These are phyloP conservation scores for Callipepla squamata DNA, from an alignment of 2,113 vertebrate genomes.

Conservation along the genomic window DNA sequence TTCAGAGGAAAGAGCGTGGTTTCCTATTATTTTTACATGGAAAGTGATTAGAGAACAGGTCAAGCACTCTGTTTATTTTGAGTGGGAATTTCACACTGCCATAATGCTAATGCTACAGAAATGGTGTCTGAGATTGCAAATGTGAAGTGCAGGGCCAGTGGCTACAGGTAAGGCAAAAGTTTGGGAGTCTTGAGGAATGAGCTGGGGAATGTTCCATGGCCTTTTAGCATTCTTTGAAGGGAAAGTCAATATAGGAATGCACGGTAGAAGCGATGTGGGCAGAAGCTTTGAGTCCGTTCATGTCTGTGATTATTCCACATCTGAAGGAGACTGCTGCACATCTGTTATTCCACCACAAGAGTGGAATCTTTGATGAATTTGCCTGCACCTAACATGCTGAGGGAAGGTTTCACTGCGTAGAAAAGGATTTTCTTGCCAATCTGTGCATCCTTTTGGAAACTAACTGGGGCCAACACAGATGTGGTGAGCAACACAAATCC, in stretches of 20 bases:
- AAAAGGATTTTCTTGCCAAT: slow-evolving; percentile 44
- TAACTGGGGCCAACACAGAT: slow-evolving; percentile 56
- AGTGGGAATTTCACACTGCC: neutral
- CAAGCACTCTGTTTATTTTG: neutral
- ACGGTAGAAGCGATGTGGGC: neutral
- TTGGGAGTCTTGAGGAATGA: neutral
- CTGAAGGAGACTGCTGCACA: slow-evolving; percentile 37
- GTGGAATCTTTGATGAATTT: slow-evolving; percentile 59
- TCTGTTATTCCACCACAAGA: slow-evolving; percentile 49
- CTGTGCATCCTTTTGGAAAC: slow-evolving; percentile 61
- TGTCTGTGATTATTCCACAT: slow-evolving; percentile 39
- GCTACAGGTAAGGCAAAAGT: neutral
- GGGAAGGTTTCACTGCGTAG: slow-evolving; percentile 24
- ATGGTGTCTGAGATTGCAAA: neutral
- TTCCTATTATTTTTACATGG: neutral
- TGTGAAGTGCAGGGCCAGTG: neutral
- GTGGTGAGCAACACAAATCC: slow-evolving; percentile 47
- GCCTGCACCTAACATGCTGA: slow-evolving; percentile 34
- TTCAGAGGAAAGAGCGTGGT: neutral
- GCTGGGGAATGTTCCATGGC: neutral
- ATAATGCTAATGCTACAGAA: accelerated
- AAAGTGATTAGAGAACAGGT: neutral
- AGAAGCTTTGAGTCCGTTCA: slow-evolving; percentile 30
- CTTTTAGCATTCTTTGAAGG: neutral
- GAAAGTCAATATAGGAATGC: neutral